phyloP scores from a whole-genome alignment of 1,140 invertebrate genomes.

The Oscheius sp. region DNA sequence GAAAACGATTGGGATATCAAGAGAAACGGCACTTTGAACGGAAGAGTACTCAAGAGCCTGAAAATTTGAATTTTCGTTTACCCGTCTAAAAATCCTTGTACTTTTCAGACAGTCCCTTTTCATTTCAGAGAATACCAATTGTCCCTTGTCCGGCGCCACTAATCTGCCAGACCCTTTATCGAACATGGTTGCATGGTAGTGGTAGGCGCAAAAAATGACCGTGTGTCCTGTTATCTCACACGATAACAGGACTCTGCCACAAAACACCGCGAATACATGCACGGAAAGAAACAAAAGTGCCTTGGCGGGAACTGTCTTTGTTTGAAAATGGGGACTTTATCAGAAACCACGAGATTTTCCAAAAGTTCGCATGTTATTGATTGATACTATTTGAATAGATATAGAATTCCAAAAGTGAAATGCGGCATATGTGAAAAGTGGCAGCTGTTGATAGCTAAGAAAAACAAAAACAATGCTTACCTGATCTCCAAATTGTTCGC shows the following conservation, averaged over 20 bases:
- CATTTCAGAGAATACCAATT: no score
- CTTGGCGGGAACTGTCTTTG: no score
- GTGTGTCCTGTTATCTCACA: background rate
- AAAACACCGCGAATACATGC: no score
- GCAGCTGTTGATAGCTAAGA: no score
- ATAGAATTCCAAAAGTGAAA: background rate
- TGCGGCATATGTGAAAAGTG: no score
- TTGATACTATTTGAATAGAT: background rate
- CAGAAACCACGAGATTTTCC: background rate
- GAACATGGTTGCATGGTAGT: no score
- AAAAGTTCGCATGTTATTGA: background rate
- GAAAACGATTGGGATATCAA: slow-evolving; percentile 17
- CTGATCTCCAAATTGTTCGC: slow-evolving; percentile 16
- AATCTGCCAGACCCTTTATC: background rate
- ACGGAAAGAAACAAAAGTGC: no score
- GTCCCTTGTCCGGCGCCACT: no score
- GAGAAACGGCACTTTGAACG: slow-evolving; percentile 18
- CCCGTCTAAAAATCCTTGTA: no score
- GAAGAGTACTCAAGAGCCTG: slow-evolving; percentile 18
- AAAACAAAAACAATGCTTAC: no score
- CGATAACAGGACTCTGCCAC: background rate
- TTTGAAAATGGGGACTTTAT: no score
- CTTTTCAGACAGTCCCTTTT: no score
- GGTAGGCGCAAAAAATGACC: slow-evolving; percentile 3
- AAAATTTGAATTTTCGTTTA: background rate